phyloP scores from a whole-genome alignment of 1,140 invertebrate species.

The Drosophila kikkawai region DNA sequence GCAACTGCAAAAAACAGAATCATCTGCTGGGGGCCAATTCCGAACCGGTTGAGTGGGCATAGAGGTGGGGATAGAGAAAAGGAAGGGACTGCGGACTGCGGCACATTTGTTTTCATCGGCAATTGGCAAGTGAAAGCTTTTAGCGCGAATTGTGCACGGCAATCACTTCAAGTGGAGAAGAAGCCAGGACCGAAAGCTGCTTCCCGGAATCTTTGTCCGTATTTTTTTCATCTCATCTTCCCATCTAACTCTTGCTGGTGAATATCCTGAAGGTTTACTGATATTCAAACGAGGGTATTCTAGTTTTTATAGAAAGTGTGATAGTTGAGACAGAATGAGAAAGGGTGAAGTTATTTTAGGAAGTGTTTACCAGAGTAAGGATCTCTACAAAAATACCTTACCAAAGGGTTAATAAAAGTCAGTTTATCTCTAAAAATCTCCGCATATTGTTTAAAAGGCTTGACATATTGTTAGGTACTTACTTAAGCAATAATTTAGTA shows the following conservation, averaged over 20 bases:
- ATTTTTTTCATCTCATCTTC: not conserved
- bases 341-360: not conserved
- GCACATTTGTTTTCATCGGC: conserved; percentile 78
- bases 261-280: conserved; percentile 34
- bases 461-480: too few species aligned
- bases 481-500: too few species aligned
- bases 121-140: conserved; percentile 80
- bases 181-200: conserved; percentile 23
- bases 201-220: conserved; percentile 3
- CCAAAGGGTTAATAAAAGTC: too few species aligned
- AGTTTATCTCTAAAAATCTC: too few species aligned
- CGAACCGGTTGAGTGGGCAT: conserved; percentile 34
- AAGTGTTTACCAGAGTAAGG: too few species aligned
- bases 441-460: too few species aligned
- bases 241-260: conserved; percentile 11
- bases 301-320: not conserved
- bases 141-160: conserved; percentile 73
- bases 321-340: not conserved
- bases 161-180: conserved; percentile 66
- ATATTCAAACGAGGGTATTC: conserved; percentile 8
- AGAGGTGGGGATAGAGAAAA: conserved; percentile 6
- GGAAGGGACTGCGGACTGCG: conserved; percentile 45
- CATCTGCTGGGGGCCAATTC: conserved; percentile 35
- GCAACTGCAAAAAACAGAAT: conserved; percentile 51
- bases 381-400: too few species aligned